Percentiles rank a stretch among this genome's conserved stretches.
Evolutionary conservation across 2,113 vertebrate species (phyloP).

Genomic region (Paracanthobrama guichenoti): DNA sequence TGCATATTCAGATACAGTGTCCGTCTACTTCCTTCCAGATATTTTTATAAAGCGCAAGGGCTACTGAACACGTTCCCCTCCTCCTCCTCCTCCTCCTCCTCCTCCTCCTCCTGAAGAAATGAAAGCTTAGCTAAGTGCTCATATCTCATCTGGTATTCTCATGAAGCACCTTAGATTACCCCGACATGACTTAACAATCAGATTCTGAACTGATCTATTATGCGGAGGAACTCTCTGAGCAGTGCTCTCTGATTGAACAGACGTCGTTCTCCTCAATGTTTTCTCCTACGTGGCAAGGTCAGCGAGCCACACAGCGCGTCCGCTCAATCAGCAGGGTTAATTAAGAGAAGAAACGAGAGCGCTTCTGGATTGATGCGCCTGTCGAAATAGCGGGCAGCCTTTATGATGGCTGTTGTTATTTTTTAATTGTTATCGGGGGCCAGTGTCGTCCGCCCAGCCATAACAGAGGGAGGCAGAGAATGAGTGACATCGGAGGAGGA

Average conservation of each 20-base stretch:
- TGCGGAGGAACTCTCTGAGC: slow-evolving; percentile 12
- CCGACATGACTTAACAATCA: slow-evolving; percentile 49
- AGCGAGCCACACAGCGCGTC: slow-evolving; percentile 11
- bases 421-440: slow-evolving; percentile 54
- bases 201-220: slow-evolving; percentile 49
- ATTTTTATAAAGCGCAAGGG: neutral
- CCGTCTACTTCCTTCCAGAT: neutral
- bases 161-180: slow-evolving; percentile 37
- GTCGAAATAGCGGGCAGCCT: slow-evolving; percentile 40
- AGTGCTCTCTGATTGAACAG: slow-evolving; percentile 43
- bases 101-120: slow-evolving; percentile 12
- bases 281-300: slow-evolving; percentile 31
- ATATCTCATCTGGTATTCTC: slow-evolving; percentile 39
- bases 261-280: slow-evolving; percentile 22
- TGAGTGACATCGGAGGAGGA: slow-evolving; percentile 29
- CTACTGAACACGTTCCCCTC: slow-evolving; percentile 16
- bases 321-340: slow-evolving; percentile 52
- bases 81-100: neutral
- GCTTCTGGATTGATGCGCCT: slow-evolving; percentile 45
- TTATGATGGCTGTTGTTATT: slow-evolving; percentile 55
- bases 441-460: slow-evolving; percentile 42
- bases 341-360: slow-evolving; percentile 46
- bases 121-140: slow-evolving; percentile 40
- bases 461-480: slow-evolving; percentile 15
- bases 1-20: neutral